These are phyloP conservation scores for Erythrocercus mccallii DNA, from an alignment of 2,113 vertebrate genomes.

Conservation along the genomic window DNA sequence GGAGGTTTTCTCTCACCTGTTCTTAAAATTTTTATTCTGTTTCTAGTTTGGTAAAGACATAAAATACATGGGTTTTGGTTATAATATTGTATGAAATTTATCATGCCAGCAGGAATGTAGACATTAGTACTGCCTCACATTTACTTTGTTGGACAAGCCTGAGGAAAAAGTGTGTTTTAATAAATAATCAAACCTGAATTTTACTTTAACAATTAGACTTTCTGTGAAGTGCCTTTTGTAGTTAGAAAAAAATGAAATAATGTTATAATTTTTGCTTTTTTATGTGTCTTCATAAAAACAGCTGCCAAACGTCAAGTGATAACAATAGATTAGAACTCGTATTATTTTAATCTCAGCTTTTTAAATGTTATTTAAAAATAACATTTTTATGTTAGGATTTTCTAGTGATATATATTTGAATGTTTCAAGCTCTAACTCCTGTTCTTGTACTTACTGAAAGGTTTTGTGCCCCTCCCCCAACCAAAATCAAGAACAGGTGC, in stretches of 20 bases:
- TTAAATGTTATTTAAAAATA: not conserved
- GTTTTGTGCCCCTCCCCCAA: fast-evolving
- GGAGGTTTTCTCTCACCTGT: not conserved
- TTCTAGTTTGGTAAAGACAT: not conserved
- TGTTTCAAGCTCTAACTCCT: not conserved
- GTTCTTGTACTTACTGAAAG: not conserved
- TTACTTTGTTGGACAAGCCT: not conserved
- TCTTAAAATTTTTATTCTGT: not conserved
- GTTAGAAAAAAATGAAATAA: not conserved
- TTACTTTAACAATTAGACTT: not conserved
- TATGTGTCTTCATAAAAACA: not conserved
- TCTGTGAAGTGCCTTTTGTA: not conserved
- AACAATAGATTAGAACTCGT: not conserved
- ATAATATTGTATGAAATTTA: not conserved
- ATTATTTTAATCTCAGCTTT: not conserved
- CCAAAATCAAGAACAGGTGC: not conserved
- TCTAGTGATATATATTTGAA: not conserved
- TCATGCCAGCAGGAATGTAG: not conserved
- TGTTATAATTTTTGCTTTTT: not conserved
- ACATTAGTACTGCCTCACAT: not conserved
- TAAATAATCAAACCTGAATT: not conserved
- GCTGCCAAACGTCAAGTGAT: not conserved
- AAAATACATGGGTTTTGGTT: not conserved
- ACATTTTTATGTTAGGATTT: no score
- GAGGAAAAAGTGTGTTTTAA: not conserved